Base-by-base conservation (phyloP, 2,113 vertebrate species). In the Oxyruncus cristatus region DNA sequence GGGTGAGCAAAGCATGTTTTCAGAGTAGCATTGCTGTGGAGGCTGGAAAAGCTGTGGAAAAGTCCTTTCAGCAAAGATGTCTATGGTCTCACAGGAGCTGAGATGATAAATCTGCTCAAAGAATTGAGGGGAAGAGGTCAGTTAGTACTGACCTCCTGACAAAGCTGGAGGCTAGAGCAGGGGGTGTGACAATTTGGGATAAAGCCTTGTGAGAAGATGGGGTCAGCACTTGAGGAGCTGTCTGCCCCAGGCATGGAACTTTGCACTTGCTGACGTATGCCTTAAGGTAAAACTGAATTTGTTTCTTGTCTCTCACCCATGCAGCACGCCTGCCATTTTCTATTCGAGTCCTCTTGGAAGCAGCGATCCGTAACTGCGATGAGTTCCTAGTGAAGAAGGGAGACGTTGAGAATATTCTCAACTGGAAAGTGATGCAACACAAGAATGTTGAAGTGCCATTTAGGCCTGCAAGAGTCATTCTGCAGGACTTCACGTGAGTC, bases 401-500 rank as follows among this genome's bases (percentile, higher is more conserved):
- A 2, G 99, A 99, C 71, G 98, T 99, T 95, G 99, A 99, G 95
- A 99, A 98, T 88, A 99, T 99, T 95, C 98, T 99, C 19, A 98
- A 99, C 96, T 99, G 99, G 99, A 98, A 98, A 84, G 93, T 98
- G 76, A 97, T 98, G 62, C 99, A 99, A 97, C 98, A 98, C 53
- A 97, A 99, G 68, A 98, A 97, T 41, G 98, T 99, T 88, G 99
- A 99, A 98, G 99, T 99, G 11, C 99, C 99, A 0, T 99, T 99
- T 97, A 99, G 98, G 71, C 99, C 99, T 26, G 99, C 99, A 8
- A 98, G 99, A 1, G 99, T 99, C 95, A 99, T 99, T 95, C 98
- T 99, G 32, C 99, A 99, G 94, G 99, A 99, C 95, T 99, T 99
- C 89, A 99, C 99, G 99, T 99, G 98, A 96, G 99, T 98, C 63